These are phyloP conservation scores for Hippocampus barbouri DNA, from an alignment of 2,113 vertebrate genomes.

Conservation along the genomic window DNA sequence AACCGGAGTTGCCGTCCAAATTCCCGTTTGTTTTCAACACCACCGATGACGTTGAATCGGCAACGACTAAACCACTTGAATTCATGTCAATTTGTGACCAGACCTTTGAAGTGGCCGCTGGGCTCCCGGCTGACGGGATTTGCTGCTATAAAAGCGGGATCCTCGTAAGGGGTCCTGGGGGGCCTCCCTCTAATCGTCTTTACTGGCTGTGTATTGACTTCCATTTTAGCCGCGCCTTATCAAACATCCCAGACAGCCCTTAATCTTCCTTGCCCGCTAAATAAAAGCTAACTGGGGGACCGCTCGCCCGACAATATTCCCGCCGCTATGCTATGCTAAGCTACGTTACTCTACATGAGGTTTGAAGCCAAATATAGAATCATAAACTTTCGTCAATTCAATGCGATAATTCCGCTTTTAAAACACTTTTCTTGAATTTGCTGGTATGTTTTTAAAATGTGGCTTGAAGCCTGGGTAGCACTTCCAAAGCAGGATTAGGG, in stretches of 20 bases:
- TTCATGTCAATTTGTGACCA: background rate
- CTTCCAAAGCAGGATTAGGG: too few relatives aligned
- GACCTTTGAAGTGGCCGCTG: slow-evolving; percentile 7
- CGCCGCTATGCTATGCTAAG: background rate
- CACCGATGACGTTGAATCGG: background rate
- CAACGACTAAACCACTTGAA: background rate
- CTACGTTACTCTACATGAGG: background rate
- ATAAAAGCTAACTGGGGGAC: slow-evolving; percentile 54
- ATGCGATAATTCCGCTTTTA: background rate
- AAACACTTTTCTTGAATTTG: background rate
- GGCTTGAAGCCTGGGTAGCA: too few relatives aligned
- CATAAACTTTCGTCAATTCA: background rate
- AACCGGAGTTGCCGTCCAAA: background rate
- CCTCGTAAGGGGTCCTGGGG: slow-evolving; percentile 20
- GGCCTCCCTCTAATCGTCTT: slow-evolving; percentile 24
- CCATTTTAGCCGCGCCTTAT: slow-evolving; percentile 46
- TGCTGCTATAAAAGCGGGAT: slow-evolving; percentile 23
- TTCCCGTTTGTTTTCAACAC: background rate
- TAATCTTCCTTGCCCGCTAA: slow-evolving; percentile 67
- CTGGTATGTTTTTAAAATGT: background rate
- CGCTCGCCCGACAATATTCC: slow-evolving; percentile 38
- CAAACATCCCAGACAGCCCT: slow-evolving; percentile 52
- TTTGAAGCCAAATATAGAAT: background rate
- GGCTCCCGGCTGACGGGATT: slow-evolving; percentile 23
- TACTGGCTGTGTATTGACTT: slow-evolving; percentile 44